Percentiles rank a stretch among this genome's conserved stretches.
These are phyloP conservation scores for Protobothrops mucrosquamatus DNA, from an alignment of 2,113 vertebrate species.

Conservation along the genomic window DNA sequence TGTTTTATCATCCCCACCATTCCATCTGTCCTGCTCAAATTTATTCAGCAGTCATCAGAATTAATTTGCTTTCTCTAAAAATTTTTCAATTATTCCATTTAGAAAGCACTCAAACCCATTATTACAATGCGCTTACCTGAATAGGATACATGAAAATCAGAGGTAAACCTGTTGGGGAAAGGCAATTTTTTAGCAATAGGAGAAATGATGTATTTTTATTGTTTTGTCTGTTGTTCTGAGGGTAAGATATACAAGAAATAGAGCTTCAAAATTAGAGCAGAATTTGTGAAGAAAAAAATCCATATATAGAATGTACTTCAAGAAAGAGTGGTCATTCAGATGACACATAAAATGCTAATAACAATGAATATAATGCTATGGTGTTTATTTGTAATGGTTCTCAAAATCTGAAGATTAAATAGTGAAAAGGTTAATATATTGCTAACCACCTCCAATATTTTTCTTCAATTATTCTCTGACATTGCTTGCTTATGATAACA, in stretches of 20 bases:
- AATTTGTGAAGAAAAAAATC: not conserved
- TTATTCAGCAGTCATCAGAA: not conserved
- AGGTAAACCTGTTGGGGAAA: not conserved
- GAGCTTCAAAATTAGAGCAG: not conserved
- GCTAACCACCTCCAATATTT: slow-evolving; percentile 33
- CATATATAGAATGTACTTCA: not conserved
- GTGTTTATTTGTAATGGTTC: slow-evolving; percentile 8
- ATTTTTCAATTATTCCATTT: not conserved
- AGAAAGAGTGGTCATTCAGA: not conserved
- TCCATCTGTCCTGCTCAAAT: not conserved
- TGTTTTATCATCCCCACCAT: not conserved
- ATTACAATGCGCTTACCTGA: not conserved
- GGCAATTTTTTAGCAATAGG: not conserved
- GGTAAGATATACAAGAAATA: not conserved
- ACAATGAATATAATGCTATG: slow-evolving; percentile 27
- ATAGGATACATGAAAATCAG: not conserved
- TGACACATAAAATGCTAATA: not conserved
- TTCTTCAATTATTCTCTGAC: slow-evolving; percentile 50
- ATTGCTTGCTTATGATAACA: slow-evolving; percentile 63
- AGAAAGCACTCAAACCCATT: not conserved
- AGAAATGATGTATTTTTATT: not conserved
- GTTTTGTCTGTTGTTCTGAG: not conserved
- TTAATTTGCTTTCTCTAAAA: not conserved
- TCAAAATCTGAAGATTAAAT: slow-evolving; percentile 48
- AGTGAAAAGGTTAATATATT: slow-evolving; percentile 41